These are phyloP conservation scores for Barbus barbus DNA, from an alignment of 2,113 vertebrate species.

Conservation along the genomic window DNA sequence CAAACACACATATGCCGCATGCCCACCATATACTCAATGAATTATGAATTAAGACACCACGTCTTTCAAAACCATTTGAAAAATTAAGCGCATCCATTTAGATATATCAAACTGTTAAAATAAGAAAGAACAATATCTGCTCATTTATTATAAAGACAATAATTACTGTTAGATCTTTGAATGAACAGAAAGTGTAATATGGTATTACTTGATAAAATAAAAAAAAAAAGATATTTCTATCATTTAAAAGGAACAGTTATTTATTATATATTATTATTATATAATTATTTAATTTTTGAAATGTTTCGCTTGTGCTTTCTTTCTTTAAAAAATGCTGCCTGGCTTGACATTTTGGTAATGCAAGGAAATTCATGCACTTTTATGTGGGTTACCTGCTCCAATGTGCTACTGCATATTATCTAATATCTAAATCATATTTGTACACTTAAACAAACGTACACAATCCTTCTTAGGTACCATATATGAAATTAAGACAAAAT, in stretches of 20 bases:
- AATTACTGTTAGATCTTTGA: not conserved
- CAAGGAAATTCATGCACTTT: not conserved
- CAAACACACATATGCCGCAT: not conserved
- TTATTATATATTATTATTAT: not conserved
- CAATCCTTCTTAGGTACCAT: not conserved
- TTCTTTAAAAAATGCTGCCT: too few relatives aligned
- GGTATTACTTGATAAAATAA: not conserved
- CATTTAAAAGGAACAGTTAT: too few relatives aligned
- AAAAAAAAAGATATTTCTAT: too few relatives aligned
- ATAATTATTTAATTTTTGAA: too few relatives aligned
- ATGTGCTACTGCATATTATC: not conserved
- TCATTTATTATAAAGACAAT: not conserved
- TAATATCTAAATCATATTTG: not conserved
- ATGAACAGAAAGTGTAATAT: not conserved
- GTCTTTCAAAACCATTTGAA: not conserved
- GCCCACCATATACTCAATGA: not conserved
- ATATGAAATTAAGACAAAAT: not conserved
- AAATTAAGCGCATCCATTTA: not conserved
- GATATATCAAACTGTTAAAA: not conserved
- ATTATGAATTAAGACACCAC: not conserved
- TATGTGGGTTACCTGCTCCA: not conserved
- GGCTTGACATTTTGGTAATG: not conserved
- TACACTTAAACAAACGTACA: not conserved
- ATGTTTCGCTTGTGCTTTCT: too few relatives aligned
- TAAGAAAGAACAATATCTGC: not conserved